phyloP scores from a whole-genome alignment of 2,888 invertebrate genomes.

The Leptogaster cylindrica region DNA sequence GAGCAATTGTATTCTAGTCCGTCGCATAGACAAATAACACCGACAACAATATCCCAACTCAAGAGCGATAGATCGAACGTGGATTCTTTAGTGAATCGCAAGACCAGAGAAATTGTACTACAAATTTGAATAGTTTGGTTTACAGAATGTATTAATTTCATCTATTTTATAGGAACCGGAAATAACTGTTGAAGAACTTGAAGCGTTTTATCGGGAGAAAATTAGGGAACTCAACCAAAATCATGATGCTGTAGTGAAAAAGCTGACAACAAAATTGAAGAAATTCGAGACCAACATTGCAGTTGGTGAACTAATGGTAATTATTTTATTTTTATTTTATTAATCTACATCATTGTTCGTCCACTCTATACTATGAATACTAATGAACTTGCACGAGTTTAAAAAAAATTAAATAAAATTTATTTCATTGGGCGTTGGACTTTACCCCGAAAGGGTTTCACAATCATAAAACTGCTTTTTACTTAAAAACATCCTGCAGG shows the following conservation, averaged over 20 bases:
- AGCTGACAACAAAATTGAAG: conserved; percentile 56
- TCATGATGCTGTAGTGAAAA: conserved; percentile 55
- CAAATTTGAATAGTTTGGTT: background rate
- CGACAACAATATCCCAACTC: conserved; percentile 45
- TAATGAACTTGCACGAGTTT: conserved; percentile 44
- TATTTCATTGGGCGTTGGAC: conserved; percentile 44
- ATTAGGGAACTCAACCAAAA: conserved; percentile 56
- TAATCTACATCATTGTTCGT: too few species aligned
- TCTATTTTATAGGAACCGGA: conserved; percentile 52
- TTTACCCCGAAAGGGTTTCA: conserved; percentile 23
- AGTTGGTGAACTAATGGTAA: conserved; percentile 61
- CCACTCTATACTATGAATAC: too few species aligned
- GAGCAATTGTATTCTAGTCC: conserved; percentile 59
- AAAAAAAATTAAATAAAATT: conserved; percentile 19
- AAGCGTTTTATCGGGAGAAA: conserved; percentile 58
- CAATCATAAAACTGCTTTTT: conserved; percentile 20
- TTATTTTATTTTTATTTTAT: conserved; percentile 20
- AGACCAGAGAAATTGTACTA: conserved; percentile 6
- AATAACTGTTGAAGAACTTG: conserved; percentile 53
- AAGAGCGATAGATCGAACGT: background rate
- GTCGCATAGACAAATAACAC: conserved; percentile 61
- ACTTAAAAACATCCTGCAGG: too few species aligned
- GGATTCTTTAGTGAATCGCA: conserved; percentile 14
- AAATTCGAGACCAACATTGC: conserved; percentile 58
- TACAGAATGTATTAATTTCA: background rate